Conservation (phyloP, 1,140 invertebrate genomes). For the Nymphalis io region DNA sequence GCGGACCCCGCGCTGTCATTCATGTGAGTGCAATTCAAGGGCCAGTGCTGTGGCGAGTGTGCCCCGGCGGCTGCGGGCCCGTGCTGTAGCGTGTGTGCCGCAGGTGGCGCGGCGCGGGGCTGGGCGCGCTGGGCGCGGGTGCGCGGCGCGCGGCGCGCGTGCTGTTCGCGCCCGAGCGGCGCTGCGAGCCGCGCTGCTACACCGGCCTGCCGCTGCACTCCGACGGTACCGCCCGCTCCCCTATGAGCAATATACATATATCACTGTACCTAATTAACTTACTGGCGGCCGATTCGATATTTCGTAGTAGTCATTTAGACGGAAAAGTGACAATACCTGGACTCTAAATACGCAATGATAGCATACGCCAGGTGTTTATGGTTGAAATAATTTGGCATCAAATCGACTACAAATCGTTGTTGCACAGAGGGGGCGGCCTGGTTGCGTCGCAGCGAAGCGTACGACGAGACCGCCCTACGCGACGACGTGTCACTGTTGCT, state of each 20-base stretch:
- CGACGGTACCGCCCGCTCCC: conserved; percentile 40
- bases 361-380: no score
- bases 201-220: conserved; percentile 54
- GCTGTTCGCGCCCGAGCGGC: conserved; percentile 50
- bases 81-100: conserved; percentile 25
- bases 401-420: no score
- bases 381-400: no score
- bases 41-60: conserved; percentile 35
- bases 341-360: no score
- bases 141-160: conserved; percentile 31
- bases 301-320: no score
- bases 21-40: conserved; percentile 33
- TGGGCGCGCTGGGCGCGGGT: conserved; percentile 35
- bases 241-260: no score
- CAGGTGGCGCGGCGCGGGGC: conserved; percentile 34
- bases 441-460: conserved; percentile 27
- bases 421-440: conserved; percentile 46
- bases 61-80: conserved; percentile 23
- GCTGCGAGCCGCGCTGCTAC: conserved; percentile 60
- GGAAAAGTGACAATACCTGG: no score
- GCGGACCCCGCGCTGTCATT: conserved; percentile 39
- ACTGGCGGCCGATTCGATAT: no score
- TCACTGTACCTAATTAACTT: no score
- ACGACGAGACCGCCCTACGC: conserved; percentile 28
- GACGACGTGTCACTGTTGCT: conserved; percentile 39